phyloP scores from a whole-genome alignment of 2,113 vertebrate species.

The Probosciger aterrimus region DNA sequence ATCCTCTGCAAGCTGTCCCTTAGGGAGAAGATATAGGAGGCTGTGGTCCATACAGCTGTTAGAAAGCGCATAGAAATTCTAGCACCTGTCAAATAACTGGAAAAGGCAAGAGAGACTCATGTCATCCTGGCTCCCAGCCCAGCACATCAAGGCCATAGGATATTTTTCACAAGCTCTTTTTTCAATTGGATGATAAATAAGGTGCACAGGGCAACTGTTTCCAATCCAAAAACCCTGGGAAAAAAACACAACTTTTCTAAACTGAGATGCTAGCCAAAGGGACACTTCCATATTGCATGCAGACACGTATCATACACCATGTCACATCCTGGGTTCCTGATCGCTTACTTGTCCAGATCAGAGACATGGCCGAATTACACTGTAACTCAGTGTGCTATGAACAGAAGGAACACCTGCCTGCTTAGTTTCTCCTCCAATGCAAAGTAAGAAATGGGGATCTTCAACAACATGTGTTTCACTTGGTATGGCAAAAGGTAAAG shows the following conservation, averaged over 20 bases:
- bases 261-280: background rate
- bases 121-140: background rate
- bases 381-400: background rate
- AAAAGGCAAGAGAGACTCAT: background rate
- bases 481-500: background rate
- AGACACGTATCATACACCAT: background rate
- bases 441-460: background rate
- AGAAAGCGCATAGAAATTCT: background rate
- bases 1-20: background rate
- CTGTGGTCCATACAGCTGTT: background rate
- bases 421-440: background rate
- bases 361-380: background rate
- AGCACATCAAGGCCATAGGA: background rate
- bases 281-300: background rate
- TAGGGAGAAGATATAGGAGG: background rate
- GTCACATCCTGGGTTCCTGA: background rate
- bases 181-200: background rate
- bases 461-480: background rate
- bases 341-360: background rate
- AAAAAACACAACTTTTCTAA: background rate
- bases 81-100: background rate
- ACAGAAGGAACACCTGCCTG: background rate
- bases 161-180: background rate
- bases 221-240: background rate
- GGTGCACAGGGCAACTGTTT: background rate